Percentiles rank a stretch among this genome's conserved stretches.
Evolutionary conservation across 1,140 invertebrate species (phyloP).

Genomic region (Stegodyphus mimosarum): DNA sequence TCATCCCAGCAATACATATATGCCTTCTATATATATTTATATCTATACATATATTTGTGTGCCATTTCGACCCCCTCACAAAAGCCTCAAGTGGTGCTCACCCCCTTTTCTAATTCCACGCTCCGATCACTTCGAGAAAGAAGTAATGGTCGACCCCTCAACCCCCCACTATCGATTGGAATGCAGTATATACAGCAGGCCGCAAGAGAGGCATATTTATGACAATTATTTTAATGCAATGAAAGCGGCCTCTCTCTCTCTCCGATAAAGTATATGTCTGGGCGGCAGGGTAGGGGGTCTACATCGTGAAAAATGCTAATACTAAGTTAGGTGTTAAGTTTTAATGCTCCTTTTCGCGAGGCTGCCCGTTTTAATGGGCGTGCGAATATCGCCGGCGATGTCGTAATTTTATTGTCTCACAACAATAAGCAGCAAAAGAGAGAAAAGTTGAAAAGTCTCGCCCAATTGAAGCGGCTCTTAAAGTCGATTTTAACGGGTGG

Average conservation of each 20-base stretch:
- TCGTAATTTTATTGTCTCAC: conserved; percentile 61
- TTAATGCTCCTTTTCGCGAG: conserved; percentile 48
- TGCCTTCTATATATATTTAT: conserved; percentile 31
- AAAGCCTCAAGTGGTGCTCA: conserved; percentile 43
- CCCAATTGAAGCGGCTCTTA: conserved; percentile 54
- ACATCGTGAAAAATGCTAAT: conserved; percentile 59
- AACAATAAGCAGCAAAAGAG: conserved; percentile 41
- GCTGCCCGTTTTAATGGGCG: conserved; percentile 43
- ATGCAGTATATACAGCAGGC: conserved; percentile 25
- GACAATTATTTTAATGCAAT: conserved; percentile 62
- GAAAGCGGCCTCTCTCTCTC: conserved; percentile 25
- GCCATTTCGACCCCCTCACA: conserved; percentile 25
- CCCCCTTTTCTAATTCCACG: conserved; percentile 41
- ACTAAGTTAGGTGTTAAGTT: conserved; percentile 61
- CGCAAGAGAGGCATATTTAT: conserved; percentile 54
- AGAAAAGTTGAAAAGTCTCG: conserved; percentile 52
- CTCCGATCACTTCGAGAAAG: conserved; percentile 49
- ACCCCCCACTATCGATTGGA: conserved; percentile 25
- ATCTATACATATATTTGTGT: conserved; percentile 43
- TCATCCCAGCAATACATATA: background rate
- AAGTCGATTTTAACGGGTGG: conserved; percentile 51
- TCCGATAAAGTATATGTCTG: conserved; percentile 3
- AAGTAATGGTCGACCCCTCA: conserved; percentile 31
- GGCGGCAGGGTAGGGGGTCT: background rate
- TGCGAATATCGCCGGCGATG: conserved; percentile 12